phyloP scores from a whole-genome alignment of 2,888 invertebrate species.

The Leptopilina drosophilae region DNA sequence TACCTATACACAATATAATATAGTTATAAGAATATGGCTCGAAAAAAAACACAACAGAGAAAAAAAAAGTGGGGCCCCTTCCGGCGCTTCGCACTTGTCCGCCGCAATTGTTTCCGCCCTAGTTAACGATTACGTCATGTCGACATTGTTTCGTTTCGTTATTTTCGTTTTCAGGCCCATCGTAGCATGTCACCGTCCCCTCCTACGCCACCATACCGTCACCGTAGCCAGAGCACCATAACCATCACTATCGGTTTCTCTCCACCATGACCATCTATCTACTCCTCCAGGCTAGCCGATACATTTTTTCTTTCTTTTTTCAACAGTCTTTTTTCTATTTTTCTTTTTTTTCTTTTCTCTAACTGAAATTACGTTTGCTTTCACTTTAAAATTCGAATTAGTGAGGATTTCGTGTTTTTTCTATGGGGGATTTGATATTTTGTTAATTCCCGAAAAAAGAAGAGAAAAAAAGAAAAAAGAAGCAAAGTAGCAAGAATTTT shows the following conservation, averaged over 20 bases:
- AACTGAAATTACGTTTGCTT: too few relatives aligned
- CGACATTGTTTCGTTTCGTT: slow-evolving; percentile 76
- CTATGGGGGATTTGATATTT: too few relatives aligned
- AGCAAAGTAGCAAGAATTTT: too few relatives aligned
- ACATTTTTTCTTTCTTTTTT: too few relatives aligned
- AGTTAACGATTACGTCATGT: slow-evolving; percentile 74
- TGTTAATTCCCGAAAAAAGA: too few relatives aligned
- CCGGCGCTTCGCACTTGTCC: slow-evolving; percentile 76
- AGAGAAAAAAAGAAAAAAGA: too few relatives aligned
- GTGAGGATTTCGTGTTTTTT: too few relatives aligned
- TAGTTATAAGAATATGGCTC: slow-evolving; percentile 21
- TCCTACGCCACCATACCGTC: slow-evolving; percentile 43
- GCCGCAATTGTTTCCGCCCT: slow-evolving; percentile 76
- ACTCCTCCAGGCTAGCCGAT: not conserved
- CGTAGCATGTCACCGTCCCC: slow-evolving; percentile 73
- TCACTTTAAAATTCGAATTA: too few relatives aligned
- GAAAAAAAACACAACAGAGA: not conserved
- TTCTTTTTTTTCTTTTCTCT: too few relatives aligned
- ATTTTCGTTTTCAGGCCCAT: slow-evolving; percentile 76
- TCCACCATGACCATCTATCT: slow-evolving; percentile 38
- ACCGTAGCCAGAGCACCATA: slow-evolving; percentile 42
- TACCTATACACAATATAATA: slow-evolving; percentile 1
- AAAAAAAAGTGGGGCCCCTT: slow-evolving; percentile 60
- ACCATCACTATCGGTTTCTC: slow-evolving; percentile 43
- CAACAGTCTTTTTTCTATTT: too few relatives aligned